Percentiles rank a stretch among this genome's conserved stretches.
These are phyloP conservation scores for Carettochelys insculpta DNA, from an alignment of 2,113 vertebrate genomes.

Conservation along the genomic window DNA sequence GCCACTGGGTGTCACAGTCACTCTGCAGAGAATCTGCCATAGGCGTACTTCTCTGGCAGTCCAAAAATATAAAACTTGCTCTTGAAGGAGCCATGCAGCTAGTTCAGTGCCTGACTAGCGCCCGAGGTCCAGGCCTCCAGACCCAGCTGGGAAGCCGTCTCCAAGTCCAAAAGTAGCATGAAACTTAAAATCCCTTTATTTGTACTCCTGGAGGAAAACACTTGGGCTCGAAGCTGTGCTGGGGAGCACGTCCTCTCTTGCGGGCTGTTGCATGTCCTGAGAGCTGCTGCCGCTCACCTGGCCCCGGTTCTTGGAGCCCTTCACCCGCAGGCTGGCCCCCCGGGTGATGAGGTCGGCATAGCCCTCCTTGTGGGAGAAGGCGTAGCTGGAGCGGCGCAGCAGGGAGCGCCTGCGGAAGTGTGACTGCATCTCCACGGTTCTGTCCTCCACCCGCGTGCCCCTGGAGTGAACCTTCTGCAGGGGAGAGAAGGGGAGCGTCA, in stretches of 20 bases:
- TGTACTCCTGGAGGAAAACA: not conserved
- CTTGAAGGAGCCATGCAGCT: fast-evolving
- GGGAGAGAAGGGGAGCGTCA: fast-evolving
- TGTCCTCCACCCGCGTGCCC: not conserved
- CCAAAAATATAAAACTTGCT: fast-evolving
- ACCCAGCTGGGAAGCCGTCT: fast-evolving
- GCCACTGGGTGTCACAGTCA: not conserved
- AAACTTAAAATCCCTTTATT: not conserved
- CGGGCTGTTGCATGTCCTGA: not conserved
- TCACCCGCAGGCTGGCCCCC: constrained; percentile 60
- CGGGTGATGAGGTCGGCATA: constrained; percentile 78
- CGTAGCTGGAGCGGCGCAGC: constrained; percentile 81
- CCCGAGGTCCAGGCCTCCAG: fast-evolving
- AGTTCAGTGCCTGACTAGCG: fast-evolving
- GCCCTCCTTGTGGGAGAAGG: constrained; percentile 84
- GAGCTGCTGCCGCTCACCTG: fast-evolving
- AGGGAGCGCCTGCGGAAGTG: constrained; percentile 36
- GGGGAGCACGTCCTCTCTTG: not conserved
- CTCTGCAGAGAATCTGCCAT: not conserved
- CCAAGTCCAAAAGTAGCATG: not conserved
- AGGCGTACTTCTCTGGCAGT: not conserved
- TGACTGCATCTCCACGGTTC: constrained; percentile 62
- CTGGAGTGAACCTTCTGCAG: constrained; percentile 30
- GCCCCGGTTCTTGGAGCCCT: fast-evolving
- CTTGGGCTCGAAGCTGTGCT: not conserved